Evolutionary conservation across 2,797 vertebrate genomes (phyloP).

Genomic region (Buceros bicornis): DNA sequence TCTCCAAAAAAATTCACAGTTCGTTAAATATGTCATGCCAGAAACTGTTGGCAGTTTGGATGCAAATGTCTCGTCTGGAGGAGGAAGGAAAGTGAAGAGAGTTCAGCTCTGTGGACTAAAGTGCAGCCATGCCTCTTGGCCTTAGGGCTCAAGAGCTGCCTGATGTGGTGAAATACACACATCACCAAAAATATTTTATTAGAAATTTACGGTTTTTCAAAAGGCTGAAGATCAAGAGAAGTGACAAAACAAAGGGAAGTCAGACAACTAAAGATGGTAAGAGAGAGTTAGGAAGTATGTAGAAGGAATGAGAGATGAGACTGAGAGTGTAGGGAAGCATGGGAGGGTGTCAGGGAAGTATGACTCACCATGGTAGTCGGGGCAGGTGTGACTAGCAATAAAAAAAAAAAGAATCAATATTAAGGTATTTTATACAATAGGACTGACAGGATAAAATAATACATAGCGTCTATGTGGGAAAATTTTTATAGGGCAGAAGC

Average conservation of each 20-base stretch:
- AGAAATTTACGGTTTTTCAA: background rate
- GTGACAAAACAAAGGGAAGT: background rate
- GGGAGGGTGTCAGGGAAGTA: background rate
- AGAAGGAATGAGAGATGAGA: background rate
- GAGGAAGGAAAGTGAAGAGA: background rate
- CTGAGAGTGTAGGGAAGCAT: background rate
- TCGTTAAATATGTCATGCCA: background rate
- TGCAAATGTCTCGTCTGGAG: background rate
- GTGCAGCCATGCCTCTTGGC: background rate
- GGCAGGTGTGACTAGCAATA: background rate
- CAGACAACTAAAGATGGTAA: background rate
- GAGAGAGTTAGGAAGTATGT: background rate
- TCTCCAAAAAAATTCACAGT: background rate
- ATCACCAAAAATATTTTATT: background rate
- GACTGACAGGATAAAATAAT: background rate
- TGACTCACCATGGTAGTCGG: background rate
- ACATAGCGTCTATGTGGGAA: background rate
- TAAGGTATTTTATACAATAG: background rate
- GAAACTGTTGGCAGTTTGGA: background rate
- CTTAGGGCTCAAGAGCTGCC: background rate
- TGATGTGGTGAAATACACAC: background rate
- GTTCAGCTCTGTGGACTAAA: background rate
- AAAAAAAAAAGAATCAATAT: accelerated
- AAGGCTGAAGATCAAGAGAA: background rate
- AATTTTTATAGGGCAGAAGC: background rate